phyloP scores from a whole-genome alignment of 2,888 invertebrate species.

The Bugulina stolonifera region DNA sequence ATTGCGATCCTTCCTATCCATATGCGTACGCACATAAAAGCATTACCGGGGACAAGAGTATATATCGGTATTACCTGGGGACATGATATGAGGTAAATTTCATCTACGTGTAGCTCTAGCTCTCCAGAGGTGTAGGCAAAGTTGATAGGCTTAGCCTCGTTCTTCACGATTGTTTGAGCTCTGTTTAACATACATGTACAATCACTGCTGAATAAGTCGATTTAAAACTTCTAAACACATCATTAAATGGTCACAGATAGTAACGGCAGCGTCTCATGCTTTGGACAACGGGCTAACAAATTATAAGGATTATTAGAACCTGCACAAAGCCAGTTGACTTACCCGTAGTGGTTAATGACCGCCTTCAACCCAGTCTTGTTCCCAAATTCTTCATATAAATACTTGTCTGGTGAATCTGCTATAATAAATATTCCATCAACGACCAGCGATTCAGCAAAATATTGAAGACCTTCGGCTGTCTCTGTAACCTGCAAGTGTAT shows the following conservation, averaged over 20 bases:
- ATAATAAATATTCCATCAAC: conserved; percentile 4
- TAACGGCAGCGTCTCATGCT: no score
- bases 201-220: no score
- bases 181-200: no score
- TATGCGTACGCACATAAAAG: no score
- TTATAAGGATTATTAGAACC: no score
- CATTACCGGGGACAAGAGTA: no score
- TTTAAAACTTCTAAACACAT: no score
- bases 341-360: neutral
- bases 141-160: neutral
- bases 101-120: neutral
- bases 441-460: neutral
- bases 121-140: neutral
- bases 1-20: no score
- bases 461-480: neutral
- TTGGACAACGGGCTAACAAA: no score
- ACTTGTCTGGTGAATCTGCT: neutral
- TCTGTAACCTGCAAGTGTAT: conserved; percentile 1
- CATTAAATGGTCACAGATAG: no score
- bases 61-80: neutral
- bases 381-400: neutral
- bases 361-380: neutral
- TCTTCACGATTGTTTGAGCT: no score
- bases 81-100: neutral
- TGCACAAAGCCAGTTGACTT: no score